These are phyloP conservation scores for Drosophila neonasuta DNA, from an alignment of 2,888 invertebrate genomes.

Conservation along the genomic window DNA sequence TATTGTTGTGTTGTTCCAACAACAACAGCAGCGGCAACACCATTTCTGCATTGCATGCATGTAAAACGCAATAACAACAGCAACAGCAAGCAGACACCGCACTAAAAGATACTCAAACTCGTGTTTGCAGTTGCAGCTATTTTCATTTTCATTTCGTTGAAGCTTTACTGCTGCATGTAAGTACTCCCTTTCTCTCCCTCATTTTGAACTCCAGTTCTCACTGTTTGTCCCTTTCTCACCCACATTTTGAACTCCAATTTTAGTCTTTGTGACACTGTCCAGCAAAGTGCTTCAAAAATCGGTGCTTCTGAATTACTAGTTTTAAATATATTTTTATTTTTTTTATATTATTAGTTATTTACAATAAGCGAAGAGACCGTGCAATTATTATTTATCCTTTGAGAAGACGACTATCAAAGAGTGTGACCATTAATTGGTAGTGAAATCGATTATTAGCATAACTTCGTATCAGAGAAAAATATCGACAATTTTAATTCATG, in stretches of 20 bases:
- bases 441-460: too few species aligned
- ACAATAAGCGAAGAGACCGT: too few species aligned
- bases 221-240: not conserved
- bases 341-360: too few species aligned
- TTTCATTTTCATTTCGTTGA: slow-evolving; percentile 34
- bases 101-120: slow-evolving; percentile 32
- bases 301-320: too few species aligned
- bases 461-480: too few species aligned
- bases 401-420: too few species aligned
- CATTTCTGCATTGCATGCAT: slow-evolving; percentile 52
- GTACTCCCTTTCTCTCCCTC: not conserved
- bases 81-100: slow-evolving; percentile 36
- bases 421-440: too few species aligned
- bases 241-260: not conserved
- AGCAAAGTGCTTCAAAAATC: too few species aligned
- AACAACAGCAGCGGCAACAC: slow-evolving; percentile 35
- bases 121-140: slow-evolving; percentile 20
- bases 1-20: slow-evolving; percentile 39
- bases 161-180: not conserved
- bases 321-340: too few species aligned
- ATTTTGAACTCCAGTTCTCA: not conserved
- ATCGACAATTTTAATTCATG: too few species aligned
- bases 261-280: too few species aligned
- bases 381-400: too few species aligned
- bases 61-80: slow-evolving; percentile 56